Conservation (phyloP, 2,113 vertebrate species). For the Sula dactylatra region DNA sequence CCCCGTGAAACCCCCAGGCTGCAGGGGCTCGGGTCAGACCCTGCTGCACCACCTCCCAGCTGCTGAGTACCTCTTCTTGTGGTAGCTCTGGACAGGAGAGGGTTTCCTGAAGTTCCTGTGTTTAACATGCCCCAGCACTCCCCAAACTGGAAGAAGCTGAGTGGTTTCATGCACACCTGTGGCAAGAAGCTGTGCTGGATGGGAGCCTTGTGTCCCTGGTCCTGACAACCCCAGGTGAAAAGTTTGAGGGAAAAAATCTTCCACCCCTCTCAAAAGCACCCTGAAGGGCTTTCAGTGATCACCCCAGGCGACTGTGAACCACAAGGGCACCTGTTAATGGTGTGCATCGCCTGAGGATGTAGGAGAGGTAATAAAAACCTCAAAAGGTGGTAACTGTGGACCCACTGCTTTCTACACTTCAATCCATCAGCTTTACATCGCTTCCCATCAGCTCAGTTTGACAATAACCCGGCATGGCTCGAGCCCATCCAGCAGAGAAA, state of each 20-base stretch:
- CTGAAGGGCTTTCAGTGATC: background rate
- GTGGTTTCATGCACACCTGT: fast-evolving
- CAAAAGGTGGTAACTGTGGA: background rate
- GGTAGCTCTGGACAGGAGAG: background rate
- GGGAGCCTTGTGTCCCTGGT: background rate
- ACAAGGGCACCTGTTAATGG: background rate
- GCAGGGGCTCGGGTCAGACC: fast-evolving
- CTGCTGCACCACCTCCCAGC: background rate
- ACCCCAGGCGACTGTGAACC: fast-evolving
- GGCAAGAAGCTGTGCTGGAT: background rate
- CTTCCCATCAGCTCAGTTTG: background rate
- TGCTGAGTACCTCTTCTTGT: fast-evolving
- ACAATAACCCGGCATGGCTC: fast-evolving
- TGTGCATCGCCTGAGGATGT: background rate
- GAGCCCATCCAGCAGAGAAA: background rate
- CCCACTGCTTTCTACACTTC: background rate
- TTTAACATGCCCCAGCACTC: background rate
- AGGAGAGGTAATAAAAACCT: background rate
- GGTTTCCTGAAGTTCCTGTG: fast-evolving
- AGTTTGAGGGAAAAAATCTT: background rate
- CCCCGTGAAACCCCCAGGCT: fast-evolving
- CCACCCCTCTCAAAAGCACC: background rate
- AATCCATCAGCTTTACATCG: background rate
- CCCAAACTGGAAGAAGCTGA: background rate
- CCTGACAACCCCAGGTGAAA: fast-evolving